These are phyloP conservation scores for Helarctos malayanus DNA, from an alignment of 2,797 vertebrate genomes.

Conservation along the genomic window DNA sequence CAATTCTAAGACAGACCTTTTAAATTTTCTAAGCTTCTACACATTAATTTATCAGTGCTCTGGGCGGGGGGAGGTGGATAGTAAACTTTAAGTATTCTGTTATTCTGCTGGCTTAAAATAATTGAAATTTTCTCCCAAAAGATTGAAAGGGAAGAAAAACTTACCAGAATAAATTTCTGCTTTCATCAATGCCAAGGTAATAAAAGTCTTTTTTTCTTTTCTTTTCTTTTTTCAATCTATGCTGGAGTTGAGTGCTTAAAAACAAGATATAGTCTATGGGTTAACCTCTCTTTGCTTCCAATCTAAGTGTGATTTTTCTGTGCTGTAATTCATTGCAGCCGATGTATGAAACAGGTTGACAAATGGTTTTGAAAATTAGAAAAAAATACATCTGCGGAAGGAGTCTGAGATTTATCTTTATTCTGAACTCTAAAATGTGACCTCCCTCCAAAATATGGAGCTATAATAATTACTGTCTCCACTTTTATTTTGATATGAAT, in stretches of 20 bases:
- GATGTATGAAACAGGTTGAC: slow-evolving; percentile 62
- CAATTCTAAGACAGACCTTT: slow-evolving; percentile 61
- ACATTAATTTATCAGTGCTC: slow-evolving; percentile 52
- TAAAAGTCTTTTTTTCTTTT: not conserved
- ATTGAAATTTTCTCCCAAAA: slow-evolving; percentile 60
- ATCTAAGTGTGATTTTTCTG: slow-evolving; percentile 46
- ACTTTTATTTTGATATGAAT: slow-evolving; percentile 57
- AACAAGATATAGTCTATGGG: slow-evolving; percentile 21
- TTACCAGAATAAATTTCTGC: slow-evolving; percentile 59
- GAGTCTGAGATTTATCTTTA: slow-evolving; percentile 33
- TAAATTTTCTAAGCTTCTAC: slow-evolving; percentile 53
- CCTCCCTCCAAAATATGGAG: slow-evolving; percentile 5
- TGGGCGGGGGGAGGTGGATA: slow-evolving; percentile 2
- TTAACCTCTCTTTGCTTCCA: slow-evolving; percentile 65
- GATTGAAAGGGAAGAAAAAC: slow-evolving; percentile 59
- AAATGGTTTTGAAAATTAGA: slow-evolving; percentile 70
- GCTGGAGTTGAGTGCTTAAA: not conserved
- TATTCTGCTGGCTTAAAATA: slow-evolving; percentile 72
- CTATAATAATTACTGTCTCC: not conserved
- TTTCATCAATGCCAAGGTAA: slow-evolving; percentile 67
- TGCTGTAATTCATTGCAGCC: slow-evolving; percentile 55
- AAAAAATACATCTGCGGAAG: not conserved
- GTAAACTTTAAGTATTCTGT: slow-evolving; percentile 57
- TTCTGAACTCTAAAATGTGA: slow-evolving; percentile 55
- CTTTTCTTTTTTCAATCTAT: not conserved